Percentiles rank a stretch among this genome's conserved stretches.
These are phyloP conservation scores for Volucella zonaria DNA, from an alignment of 2,888 invertebrate species.

Conservation along the genomic window DNA sequence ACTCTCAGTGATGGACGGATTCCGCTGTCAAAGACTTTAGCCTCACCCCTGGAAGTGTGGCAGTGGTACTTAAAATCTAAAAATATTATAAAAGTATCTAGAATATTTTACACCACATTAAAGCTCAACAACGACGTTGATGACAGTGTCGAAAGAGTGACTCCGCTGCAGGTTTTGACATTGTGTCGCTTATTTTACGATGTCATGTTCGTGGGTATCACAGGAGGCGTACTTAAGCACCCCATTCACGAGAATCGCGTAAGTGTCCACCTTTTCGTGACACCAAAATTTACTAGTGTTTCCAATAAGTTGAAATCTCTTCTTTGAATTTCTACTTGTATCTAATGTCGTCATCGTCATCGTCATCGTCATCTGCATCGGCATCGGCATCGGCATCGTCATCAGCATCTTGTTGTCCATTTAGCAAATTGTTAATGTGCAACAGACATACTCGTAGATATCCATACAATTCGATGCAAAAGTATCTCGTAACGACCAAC, in stretches of 20 bases:
- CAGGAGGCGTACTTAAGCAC: slow-evolving; percentile 65
- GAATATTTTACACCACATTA: slow-evolving; percentile 37
- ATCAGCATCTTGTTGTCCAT: slow-evolving; percentile 41
- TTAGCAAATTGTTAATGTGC: slow-evolving; percentile 52
- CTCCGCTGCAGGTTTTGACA: slow-evolving; percentile 60
- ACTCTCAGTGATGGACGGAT: not conserved
- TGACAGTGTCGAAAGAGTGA: slow-evolving; percentile 2
- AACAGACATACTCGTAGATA: slow-evolving; percentile 12
- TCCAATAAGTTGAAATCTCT: slow-evolving; percentile 34
- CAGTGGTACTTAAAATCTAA: slow-evolving; percentile 52
- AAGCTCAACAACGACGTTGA: slow-evolving; percentile 34
- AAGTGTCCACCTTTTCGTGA: slow-evolving; percentile 45
- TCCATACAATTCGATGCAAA: slow-evolving; percentile 24
- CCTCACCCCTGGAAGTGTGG: slow-evolving; percentile 19
- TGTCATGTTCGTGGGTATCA: slow-evolving; percentile 69
- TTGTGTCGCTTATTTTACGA: slow-evolving; percentile 56
- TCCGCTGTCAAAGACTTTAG: slow-evolving; percentile 44
- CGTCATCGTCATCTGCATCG: slow-evolving; percentile 21
- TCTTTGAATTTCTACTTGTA: slow-evolving; percentile 6
- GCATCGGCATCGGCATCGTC: slow-evolving; percentile 25
- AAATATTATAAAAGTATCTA: slow-evolving; percentile 64
- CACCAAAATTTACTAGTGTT: slow-evolving; percentile 24
- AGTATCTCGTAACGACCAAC: slow-evolving; percentile 15
- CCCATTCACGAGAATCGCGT: slow-evolving; percentile 34
- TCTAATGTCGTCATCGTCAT: slow-evolving; percentile 14